Percentiles rank a stretch among this genome's conserved stretches.
phyloP scores from a whole-genome alignment of 2,888 invertebrate genomes.

The Sceliomorpha sp. region DNA sequence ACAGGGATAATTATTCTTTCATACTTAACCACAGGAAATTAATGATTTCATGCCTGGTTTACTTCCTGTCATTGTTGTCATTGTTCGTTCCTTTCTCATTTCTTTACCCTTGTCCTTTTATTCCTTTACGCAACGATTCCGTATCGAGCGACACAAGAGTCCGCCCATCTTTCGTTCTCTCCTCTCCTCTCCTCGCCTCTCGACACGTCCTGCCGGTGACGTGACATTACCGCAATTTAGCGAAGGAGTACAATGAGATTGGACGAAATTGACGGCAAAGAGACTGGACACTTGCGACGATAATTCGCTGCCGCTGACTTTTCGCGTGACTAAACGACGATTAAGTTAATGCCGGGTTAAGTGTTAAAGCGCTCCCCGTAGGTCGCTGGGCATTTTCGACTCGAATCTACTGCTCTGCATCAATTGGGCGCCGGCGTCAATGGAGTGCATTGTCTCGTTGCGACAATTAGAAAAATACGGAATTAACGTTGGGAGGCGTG shows the following conservation, averaged over 20 bases:
- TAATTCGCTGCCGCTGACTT: slow-evolving; percentile 49
- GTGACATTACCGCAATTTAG: slow-evolving; percentile 55
- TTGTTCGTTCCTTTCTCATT: slow-evolving; percentile 60
- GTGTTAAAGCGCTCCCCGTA: slow-evolving; percentile 13
- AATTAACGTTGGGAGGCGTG: too few species aligned
- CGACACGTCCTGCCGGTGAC: slow-evolving; percentile 36
- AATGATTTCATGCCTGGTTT: slow-evolving; percentile 78
- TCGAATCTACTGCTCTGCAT: slow-evolving; percentile 7
- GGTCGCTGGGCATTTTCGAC: too few species aligned
- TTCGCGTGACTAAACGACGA: slow-evolving; percentile 54
- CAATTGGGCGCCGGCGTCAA: slow-evolving; percentile 35
- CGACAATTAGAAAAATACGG: slow-evolving; percentile 16
- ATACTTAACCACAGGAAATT: slow-evolving; percentile 75
- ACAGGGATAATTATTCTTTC: slow-evolving; percentile 67
- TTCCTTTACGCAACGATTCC: slow-evolving; percentile 27
- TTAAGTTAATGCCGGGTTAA: slow-evolving; percentile 42
- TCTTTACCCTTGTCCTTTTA: slow-evolving; percentile 37
- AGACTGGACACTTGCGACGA: slow-evolving; percentile 49
- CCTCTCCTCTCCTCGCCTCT: slow-evolving; percentile 10
- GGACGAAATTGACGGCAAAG: slow-evolving; percentile 49
- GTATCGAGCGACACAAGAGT: slow-evolving; percentile 21
- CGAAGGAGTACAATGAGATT: slow-evolving; percentile 41
- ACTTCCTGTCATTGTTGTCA: slow-evolving; percentile 71
- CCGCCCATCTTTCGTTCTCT: slow-evolving; percentile 22
- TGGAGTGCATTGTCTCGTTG: slow-evolving; percentile 30